Conservation (phyloP, 2,113 vertebrate species). For the Brevimyrus niger region DNA sequence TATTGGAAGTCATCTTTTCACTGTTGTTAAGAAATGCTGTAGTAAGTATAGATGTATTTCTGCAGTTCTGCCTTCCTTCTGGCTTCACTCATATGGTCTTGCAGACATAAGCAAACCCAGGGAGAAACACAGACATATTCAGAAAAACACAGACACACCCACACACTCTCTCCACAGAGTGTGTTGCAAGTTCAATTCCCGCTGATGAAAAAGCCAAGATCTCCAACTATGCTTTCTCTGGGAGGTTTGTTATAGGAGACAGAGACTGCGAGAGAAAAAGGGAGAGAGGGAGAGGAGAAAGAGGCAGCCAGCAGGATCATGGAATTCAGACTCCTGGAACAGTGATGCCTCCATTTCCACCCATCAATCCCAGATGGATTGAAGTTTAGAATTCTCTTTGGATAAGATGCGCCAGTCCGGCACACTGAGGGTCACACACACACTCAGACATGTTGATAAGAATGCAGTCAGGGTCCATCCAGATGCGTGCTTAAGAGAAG, state of each 20-base stretch:
- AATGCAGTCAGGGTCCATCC: not conserved
- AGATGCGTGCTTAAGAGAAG: not conserved
- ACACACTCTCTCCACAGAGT: not conserved
- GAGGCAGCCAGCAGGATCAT: not conserved
- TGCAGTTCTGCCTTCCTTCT: not conserved
- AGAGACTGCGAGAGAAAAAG: slow-evolving; percentile 10
- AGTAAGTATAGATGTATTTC: not conserved
- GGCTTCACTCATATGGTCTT: not conserved
- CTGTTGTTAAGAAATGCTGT: not conserved
- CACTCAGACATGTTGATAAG: not conserved
- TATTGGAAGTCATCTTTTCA: not conserved
- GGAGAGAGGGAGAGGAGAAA: slow-evolving; percentile 11
- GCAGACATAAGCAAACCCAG: not conserved
- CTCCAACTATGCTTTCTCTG: not conserved
- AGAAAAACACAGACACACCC: not conserved
- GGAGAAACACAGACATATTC: not conserved
- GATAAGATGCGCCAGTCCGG: not conserved
- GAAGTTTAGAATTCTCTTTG: not conserved
- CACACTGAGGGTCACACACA: not conserved
- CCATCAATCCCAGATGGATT: not conserved
- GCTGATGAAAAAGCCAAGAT: not conserved
- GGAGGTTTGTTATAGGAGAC: not conserved
- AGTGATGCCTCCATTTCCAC: not conserved
- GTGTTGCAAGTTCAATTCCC: not conserved
- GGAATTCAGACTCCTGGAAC: slow-evolving; percentile 1